Base-by-base conservation (phyloP, 2,797 vertebrate species). In the Peromyscus nudipes region DNA sequence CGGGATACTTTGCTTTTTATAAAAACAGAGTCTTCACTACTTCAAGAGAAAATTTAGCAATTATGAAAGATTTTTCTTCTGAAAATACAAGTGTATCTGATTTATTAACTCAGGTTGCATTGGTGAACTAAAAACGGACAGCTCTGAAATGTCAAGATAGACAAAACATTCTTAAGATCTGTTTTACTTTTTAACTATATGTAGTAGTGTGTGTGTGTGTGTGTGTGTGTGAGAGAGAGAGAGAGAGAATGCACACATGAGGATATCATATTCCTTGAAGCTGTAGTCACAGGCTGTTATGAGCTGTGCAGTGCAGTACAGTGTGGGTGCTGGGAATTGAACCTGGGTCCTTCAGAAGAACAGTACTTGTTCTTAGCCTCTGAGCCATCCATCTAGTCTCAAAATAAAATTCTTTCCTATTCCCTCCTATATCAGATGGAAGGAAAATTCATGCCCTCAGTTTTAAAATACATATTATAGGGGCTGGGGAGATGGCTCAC, bases 21-120 rank as follows among this genome's bases (percentile, higher is more conserved):
- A 91, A 91, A 40, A 77, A 87, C 9, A 57, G 65, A 64, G 11
- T 86, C 73, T 85, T 82, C 76, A 37, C 29, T 27, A n/a, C 31
- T 81, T 80, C 60, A 71, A 69, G 55, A 52, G 94, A 52, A 91
- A 88, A 67, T 27, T 27, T 27, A 46, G 73, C 8, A 57, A 37
- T 34, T 76, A 73, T 27, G 75, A 49, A 91, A 82, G 29, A 6
- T 52, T 93, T 94, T 83, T 52, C 40, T 94, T 67, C 69, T 81
- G 67, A 31, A 82, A 62, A 88, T 27, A n/a, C n/a, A 71, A 34
- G 8, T 67, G 69, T 65, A 17, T 95, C 16, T n/a, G 76, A 94
- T 91, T 85, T 89, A 71, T 52, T 83, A 93, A n/a, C 77, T 91
- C 13, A 81, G 43, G 55, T 62, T 81, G 34, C 16, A 21, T 31